Evolutionary conservation across 2,797 vertebrate species (phyloP).

Genomic region (Coilia nasus): DNA sequence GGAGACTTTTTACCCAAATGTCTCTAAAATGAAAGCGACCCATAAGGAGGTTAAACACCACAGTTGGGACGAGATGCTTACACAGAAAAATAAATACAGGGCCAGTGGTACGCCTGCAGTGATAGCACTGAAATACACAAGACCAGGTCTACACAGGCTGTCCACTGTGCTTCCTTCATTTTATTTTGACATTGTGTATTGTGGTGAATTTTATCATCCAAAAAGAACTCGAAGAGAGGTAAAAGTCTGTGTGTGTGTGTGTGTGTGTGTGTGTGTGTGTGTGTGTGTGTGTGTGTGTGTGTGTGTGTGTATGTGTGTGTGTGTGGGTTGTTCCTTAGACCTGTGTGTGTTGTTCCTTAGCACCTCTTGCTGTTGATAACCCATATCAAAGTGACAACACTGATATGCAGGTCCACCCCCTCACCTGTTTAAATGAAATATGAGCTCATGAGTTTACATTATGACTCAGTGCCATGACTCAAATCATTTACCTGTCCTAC

Average conservation of each 20-base stretch:
- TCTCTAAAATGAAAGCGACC: not conserved
- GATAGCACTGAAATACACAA: not conserved
- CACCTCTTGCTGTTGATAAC: conserved; percentile 5
- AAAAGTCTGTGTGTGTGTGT: not conserved
- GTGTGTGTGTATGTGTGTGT: not conserved
- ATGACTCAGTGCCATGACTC: not conserved
- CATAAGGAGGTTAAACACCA: not conserved
- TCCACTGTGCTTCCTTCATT: not conserved
- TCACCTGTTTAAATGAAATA: not conserved
- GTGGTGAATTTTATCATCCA: not conserved
- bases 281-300: conserved; percentile 4
- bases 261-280: not conserved
- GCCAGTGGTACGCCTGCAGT: too few species aligned
- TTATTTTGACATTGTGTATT: not conserved
- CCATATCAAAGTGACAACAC: conserved; percentile 15
- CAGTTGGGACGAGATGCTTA: too few species aligned
- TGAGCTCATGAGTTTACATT: not conserved
- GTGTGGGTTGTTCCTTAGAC: not conserved
- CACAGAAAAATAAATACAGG: not conserved
- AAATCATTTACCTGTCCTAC: not conserved
- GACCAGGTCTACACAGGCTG: not conserved
- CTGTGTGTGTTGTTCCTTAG: not conserved
- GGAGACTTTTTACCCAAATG: not conserved
- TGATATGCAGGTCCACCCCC: not conserved
- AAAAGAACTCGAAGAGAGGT: not conserved